phyloP scores from a whole-genome alignment of 1,140 invertebrate species.

The Euura lappo region DNA sequence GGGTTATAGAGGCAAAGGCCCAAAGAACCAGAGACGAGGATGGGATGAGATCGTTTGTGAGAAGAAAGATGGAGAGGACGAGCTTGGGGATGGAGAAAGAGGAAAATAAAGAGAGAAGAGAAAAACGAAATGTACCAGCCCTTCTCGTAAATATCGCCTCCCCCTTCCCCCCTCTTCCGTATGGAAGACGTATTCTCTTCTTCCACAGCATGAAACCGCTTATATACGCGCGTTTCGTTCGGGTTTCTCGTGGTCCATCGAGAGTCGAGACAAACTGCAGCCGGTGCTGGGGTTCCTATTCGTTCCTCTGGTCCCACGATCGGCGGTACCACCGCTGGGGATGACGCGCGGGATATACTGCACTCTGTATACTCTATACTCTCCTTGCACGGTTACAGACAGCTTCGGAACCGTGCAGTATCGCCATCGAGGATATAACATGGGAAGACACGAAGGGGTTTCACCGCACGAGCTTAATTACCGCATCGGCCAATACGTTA shows the following conservation, averaged over 20 bases:
- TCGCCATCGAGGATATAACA: not conserved
- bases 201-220: too few relatives aligned
- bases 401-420: not conserved
- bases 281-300: not conserved
- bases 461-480: not conserved
- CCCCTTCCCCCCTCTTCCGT: not conserved
- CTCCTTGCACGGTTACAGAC: not conserved
- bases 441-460: slow-evolving; percentile 1
- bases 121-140: not conserved
- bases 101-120: not conserved
- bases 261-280: not conserved
- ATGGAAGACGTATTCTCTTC: too few relatives aligned
- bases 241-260: too few relatives aligned
- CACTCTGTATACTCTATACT: too few relatives aligned
- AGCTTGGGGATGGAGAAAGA: not conserved
- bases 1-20: not conserved
- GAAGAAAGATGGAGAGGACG: not conserved
- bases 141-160: slow-evolving; percentile 4
- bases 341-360: not conserved
- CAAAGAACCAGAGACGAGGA: not conserved
- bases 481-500: not conserved
- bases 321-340: slow-evolving; percentile 3
- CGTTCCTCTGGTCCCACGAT: not conserved
- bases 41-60: not conserved
- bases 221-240: too few relatives aligned